Evolutionary conservation across 2,797 vertebrate species (phyloP), one percentile per base, ranked within the genome.

Genomic region (Pseudomugil tenellus): DNA sequence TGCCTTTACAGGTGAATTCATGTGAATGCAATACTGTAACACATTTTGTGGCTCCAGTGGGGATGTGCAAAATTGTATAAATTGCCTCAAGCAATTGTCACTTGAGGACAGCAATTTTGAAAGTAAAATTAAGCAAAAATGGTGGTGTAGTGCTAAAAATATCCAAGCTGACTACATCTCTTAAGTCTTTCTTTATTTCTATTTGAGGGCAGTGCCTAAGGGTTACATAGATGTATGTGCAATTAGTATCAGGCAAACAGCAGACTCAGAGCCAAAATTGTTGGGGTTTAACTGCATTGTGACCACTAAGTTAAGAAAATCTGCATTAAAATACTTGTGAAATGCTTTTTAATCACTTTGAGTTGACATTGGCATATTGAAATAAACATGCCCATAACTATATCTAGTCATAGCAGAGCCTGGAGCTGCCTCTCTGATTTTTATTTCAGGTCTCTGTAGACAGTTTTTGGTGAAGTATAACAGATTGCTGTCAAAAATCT

Each of bases 401-500:
- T 26, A 0, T 31, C 32, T 34, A 39, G 23, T 63, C 63, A 60
- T 0, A 23, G 8, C 0, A 23, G 6, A 19, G 64, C 39, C 34
- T 4, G 2, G 16, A 58, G n/a, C 3, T 4, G 13, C 53, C 53
- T 23, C 3, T 1, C 37, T 26, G 26, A 66, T 67, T 41, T 72
- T 3, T 17, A 10, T 29, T 21, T 41, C 31, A 13, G 8, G 39
- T 28, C 37, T 29, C 61, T 26, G 56, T 2, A 23, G 46, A 55
- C 65, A 35, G 28, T 29, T 52, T 58, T 65, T 29, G 72, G 76
- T 74, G 70, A 25, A 75, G 37, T 29, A 28, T 68, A 80, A 79
- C 70, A 67, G 41, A 79, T 78, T 57, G 57, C 4, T 52, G 55
- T 61, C 65, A 70, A 68, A 74, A 63, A 61, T 46, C 66, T 34